Conservation (phyloP, 2,888 invertebrate species). For the Octonoba sinensis region DNA sequence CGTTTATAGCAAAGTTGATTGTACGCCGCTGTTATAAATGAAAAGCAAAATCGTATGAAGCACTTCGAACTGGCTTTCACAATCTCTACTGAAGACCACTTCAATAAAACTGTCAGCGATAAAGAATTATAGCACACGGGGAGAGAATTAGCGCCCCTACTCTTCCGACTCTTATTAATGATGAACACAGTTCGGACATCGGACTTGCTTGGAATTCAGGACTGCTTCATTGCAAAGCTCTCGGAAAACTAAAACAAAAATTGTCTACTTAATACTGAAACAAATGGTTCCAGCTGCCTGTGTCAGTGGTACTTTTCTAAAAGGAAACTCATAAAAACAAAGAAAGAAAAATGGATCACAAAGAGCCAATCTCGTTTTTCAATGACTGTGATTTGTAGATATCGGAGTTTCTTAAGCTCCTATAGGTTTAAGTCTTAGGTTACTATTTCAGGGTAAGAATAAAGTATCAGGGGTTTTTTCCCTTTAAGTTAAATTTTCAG, state of each 20-base stretch:
- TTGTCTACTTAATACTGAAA: conserved; percentile 35
- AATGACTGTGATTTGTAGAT: too few relatives aligned
- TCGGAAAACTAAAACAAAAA: conserved; percentile 16
- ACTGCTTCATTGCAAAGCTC: conserved; percentile 15
- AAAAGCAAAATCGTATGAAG: conserved; percentile 26
- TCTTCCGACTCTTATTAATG: conserved; percentile 47
- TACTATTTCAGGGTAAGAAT: too few relatives aligned
- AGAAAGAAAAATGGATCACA: too few relatives aligned
- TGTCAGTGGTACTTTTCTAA: too few relatives aligned
- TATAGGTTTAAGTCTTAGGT: too few relatives aligned
- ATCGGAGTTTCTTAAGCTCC: too few relatives aligned
- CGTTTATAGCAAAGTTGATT: neutral
- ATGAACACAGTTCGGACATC: conserved; percentile 13
- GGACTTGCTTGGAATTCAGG: conserved; percentile 31
- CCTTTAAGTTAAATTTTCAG: too few relatives aligned
- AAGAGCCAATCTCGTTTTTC: too few relatives aligned
- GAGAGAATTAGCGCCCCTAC: conserved; percentile 29
- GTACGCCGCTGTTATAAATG: conserved; percentile 12
- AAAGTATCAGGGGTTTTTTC: too few relatives aligned
- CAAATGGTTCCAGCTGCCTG: conserved; percentile 42
- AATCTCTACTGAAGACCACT: conserved; percentile 35
- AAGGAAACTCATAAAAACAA: too few relatives aligned
- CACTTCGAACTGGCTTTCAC: conserved; percentile 34
- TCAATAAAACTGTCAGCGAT: conserved; percentile 54
- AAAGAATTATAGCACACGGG: conserved; percentile 40